phyloP scores from a whole-genome alignment of 2,888 invertebrate species.

The Biston stratarius region DNA sequence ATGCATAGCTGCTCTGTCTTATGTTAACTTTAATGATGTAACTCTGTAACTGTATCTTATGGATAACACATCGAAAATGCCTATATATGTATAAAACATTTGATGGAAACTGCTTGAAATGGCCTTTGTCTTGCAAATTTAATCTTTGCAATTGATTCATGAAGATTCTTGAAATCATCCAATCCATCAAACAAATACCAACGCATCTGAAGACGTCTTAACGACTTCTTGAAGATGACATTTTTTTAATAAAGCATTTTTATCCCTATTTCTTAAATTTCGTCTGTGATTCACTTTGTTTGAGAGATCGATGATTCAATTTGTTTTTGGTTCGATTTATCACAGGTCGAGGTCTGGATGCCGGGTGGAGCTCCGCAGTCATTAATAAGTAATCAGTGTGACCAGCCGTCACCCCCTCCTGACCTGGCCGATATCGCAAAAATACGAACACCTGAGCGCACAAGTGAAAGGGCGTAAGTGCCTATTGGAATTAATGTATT shows the following conservation, averaged over 20 bases:
- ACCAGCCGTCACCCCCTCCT: conserved; percentile 48
- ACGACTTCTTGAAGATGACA: neutral
- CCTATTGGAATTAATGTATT: neutral
- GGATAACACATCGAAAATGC: conserved; percentile 40
- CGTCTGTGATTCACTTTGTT: conserved; percentile 49
- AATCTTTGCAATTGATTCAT: too few species aligned
- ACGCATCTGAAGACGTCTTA: neutral
- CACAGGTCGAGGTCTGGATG: conserved; percentile 55
- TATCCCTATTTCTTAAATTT: conserved; percentile 27
- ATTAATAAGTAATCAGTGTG: conserved; percentile 81
- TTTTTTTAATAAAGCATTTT: conserved; percentile 5
- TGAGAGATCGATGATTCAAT: conserved; percentile 61
- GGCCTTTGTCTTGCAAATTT: neutral
- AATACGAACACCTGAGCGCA: conserved; percentile 33
- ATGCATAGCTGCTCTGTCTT: conserved; percentile 42
- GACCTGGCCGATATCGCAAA: conserved; percentile 37
- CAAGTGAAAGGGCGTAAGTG: conserved; percentile 18
- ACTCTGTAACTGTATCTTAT: conserved; percentile 45
- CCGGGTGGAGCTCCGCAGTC: conserved; percentile 57
- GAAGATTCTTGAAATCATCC: too few species aligned
- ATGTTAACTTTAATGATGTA: conserved; percentile 46
- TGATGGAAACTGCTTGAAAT: neutral
- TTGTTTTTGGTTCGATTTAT: conserved; percentile 66
- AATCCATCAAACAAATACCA: neutral
- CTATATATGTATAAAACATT: conserved; percentile 18